Conservation (phyloP, 1,140 invertebrate species). For the Coptotermes formosanus region DNA sequence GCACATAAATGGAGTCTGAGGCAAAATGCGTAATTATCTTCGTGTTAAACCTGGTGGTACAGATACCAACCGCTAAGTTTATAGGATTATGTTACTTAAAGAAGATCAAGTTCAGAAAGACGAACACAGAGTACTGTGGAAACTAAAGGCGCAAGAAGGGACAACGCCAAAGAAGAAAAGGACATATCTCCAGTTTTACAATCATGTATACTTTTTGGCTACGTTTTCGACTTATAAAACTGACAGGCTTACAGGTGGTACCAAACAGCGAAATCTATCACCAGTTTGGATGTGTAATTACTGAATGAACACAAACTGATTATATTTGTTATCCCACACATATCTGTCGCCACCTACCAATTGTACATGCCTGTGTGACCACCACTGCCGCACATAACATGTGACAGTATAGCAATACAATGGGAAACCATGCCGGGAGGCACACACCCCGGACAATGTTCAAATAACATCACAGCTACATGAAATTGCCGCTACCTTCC, state of each 20-base stretch:
- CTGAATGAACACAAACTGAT: background rate
- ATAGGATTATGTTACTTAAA: too few relatives aligned
- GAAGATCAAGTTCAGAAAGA: too few relatives aligned
- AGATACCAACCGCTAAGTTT: too few relatives aligned
- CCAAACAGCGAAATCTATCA: background rate
- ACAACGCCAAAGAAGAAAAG: too few relatives aligned
- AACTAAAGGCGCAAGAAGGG: too few relatives aligned
- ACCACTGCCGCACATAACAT: too few relatives aligned
- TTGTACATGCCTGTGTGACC: background rate
- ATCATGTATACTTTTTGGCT: background rate
- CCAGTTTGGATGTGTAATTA: background rate
- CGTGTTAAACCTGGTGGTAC: too few relatives aligned
- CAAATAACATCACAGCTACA: constrained; percentile 3
- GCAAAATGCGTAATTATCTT: too few relatives aligned
- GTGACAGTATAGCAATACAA: background rate
- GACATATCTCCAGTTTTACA: background rate
- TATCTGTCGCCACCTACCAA: background rate
- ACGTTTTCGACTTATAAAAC: background rate
- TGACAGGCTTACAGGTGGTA: background rate
- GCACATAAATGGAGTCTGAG: too few relatives aligned
- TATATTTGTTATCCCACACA: background rate
- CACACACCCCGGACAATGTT: background rate
- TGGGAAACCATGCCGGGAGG: background rate
- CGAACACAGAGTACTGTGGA: too few relatives aligned
- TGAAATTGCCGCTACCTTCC: background rate